phyloP scores from a whole-genome alignment of 2,797 vertebrate species.

The Psittacula derbiana region DNA sequence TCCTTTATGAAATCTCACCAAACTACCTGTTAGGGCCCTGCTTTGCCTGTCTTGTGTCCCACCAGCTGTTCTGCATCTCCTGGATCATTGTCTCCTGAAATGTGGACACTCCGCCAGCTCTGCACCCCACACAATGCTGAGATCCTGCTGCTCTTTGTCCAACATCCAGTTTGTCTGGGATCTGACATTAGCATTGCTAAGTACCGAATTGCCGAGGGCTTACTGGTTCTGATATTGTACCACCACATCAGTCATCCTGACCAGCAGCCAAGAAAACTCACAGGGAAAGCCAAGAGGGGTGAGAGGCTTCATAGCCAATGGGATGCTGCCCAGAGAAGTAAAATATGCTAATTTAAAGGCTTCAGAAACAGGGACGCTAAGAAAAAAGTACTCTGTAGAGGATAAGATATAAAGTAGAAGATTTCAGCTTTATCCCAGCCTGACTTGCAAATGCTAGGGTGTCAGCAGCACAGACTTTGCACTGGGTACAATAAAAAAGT shows the following conservation, averaged over 20 bases:
- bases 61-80: background rate
- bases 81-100: slow-evolving; percentile 2
- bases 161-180: slow-evolving; percentile 46
- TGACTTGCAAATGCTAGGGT: slow-evolving; percentile 14
- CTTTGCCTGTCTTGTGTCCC: background rate
- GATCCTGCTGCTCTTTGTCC: slow-evolving; percentile 39
- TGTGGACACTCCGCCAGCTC: background rate
- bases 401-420: background rate
- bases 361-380: background rate
- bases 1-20: background rate
- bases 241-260: background rate
- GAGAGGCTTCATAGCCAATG: background rate
- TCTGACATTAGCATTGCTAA: slow-evolving; percentile 66
- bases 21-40: background rate
- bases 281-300: background rate
- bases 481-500: slow-evolving; percentile 23
- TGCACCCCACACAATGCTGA: background rate
- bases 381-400: background rate
- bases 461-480: background rate
- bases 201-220: background rate
- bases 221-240: background rate
- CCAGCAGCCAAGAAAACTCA: background rate
- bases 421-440: slow-evolving; percentile 20
- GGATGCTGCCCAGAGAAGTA: background rate
- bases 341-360: background rate